phyloP scores from a whole-genome alignment of 2,113 vertebrate species.

The Coturnix japonica region DNA sequence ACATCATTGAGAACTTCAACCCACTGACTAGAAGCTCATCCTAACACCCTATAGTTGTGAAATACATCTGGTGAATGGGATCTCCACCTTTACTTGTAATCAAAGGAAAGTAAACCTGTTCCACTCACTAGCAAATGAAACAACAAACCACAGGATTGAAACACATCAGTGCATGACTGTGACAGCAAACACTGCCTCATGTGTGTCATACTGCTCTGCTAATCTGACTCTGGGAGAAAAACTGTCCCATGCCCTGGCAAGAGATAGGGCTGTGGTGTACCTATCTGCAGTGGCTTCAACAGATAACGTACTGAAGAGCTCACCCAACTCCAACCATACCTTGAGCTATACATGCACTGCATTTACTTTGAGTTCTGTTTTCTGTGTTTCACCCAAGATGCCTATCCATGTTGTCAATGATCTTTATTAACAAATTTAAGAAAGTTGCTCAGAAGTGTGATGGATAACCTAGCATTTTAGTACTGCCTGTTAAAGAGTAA shows the following conservation, averaged over 20 bases:
- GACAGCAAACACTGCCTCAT: not conserved
- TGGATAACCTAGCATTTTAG: not conserved
- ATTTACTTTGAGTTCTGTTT: fast-evolving
- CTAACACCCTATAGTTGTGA: not conserved
- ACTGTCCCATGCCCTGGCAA: not conserved
- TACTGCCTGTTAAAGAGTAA: not conserved
- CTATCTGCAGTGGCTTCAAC: not conserved
- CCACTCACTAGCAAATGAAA: not conserved
- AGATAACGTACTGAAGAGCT: not conserved
- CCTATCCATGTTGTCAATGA: not conserved
- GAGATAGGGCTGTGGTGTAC: not conserved
- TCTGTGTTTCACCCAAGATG: not conserved
- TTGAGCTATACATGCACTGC: fast-evolving
- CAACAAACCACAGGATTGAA: not conserved
- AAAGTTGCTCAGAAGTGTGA: not conserved
- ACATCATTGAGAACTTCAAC: not conserved
- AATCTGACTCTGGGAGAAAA: not conserved
- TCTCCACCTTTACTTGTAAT: not conserved
- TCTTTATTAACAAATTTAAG: not conserved
- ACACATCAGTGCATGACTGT: not conserved
- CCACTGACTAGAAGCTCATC: not conserved
- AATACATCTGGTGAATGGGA: not conserved
- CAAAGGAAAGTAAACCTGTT: not conserved
- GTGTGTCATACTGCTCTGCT: not conserved
- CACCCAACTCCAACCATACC: fast-evolving